Evolutionary conservation across 1,140 invertebrate genomes (phyloP).

Genomic region (Drosophila takahashii): DNA sequence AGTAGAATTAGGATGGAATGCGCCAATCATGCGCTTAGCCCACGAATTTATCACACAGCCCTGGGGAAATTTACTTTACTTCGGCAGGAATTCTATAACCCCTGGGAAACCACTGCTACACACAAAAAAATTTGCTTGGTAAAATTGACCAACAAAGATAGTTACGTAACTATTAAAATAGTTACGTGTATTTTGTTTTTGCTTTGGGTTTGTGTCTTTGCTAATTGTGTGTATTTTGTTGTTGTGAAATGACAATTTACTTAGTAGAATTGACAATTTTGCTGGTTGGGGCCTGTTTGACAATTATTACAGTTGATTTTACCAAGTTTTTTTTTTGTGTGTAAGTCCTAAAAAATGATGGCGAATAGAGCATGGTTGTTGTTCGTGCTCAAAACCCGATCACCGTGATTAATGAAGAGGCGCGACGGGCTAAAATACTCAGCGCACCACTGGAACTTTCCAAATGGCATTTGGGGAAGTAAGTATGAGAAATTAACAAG

Average conservation of each 20-base stretch:
- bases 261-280: too few relatives aligned
- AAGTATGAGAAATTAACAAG: constrained; percentile 79
- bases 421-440: constrained; percentile 50
- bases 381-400: constrained; percentile 77
- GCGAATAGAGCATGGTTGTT: constrained; percentile 46
- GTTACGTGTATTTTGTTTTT: too few relatives aligned
- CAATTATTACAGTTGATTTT: too few relatives aligned
- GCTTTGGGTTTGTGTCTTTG: too few relatives aligned
- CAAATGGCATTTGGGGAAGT: constrained; percentile 36
- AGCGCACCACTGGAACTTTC: constrained; percentile 17
- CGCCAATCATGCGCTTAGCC: constrained; percentile 56
- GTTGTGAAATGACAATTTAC: too few relatives aligned
- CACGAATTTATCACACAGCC: constrained; percentile 45
- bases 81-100: constrained; percentile 3
- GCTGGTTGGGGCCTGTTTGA: too few relatives aligned
- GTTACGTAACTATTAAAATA: too few relatives aligned
- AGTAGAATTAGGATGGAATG: constrained; percentile 9
- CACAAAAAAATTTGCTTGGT: too few relatives aligned
- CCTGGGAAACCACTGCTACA: constrained; percentile 55
- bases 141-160: too few relatives aligned
- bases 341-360: constrained; percentile 82
- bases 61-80: constrained; percentile 43
- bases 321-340: too few relatives aligned
- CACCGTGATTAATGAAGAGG: constrained; percentile 73
- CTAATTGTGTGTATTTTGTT: too few relatives aligned